Evolutionary conservation across 2,113 vertebrate genomes (phyloP).

Genomic region (Notiomystis cincta): DNA sequence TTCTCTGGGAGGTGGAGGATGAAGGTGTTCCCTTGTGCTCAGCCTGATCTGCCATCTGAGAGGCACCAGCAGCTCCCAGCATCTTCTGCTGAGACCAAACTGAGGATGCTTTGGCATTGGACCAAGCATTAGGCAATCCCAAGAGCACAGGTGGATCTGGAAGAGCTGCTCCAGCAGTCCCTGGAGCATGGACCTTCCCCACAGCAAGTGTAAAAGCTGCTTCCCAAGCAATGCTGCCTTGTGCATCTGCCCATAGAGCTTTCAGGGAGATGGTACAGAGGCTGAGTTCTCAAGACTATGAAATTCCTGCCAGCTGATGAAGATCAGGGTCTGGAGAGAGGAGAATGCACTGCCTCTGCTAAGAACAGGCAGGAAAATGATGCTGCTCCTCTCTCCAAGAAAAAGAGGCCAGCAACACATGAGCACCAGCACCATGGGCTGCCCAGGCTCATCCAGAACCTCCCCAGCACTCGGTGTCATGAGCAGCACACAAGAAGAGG

Average conservation of each 20-base stretch:
- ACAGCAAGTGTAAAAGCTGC: not conserved
- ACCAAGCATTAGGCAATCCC: not conserved
- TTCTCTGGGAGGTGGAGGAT: not conserved
- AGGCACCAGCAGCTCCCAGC: not conserved
- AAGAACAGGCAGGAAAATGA: not conserved
- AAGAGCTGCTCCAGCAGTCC: not conserved
- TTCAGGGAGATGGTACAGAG: not conserved
- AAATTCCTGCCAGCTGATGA: not conserved
- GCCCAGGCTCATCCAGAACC: not conserved
- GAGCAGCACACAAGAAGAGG: not conserved
- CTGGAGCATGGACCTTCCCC: not conserved
- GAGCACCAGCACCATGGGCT: not conserved
- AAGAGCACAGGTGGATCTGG: not conserved
- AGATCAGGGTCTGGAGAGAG: not conserved
- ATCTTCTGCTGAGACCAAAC: not conserved
- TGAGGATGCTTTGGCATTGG: not conserved
- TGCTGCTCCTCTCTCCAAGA: not conserved
- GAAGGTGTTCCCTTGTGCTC: not conserved
- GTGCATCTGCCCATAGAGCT: not conserved
- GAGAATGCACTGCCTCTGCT: not conserved
- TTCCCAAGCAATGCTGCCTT: not conserved
- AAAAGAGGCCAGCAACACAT: fast-evolving
- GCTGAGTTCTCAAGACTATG: not conserved
- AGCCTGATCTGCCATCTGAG: not conserved
- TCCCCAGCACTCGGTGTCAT: not conserved